Evolutionary conservation across 2,888 invertebrate species (phyloP).

Genomic region (Blastobasis lacticolella): DNA sequence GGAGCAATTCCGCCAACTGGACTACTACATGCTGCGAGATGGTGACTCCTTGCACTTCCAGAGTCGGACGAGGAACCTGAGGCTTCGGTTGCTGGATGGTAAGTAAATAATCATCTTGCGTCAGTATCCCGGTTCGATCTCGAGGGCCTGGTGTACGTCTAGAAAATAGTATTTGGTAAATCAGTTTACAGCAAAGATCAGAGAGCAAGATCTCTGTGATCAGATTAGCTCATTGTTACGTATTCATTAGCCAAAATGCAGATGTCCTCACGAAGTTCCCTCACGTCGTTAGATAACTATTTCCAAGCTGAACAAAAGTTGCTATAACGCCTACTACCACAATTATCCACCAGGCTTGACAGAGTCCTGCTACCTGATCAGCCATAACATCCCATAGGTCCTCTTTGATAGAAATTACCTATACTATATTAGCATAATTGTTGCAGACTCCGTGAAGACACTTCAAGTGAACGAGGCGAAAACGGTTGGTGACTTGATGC

Average conservation of each 20-base stretch:
- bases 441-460: slow-evolving; percentile 88
- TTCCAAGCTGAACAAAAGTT: no score
- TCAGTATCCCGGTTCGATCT: no score
- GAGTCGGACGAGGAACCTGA: slow-evolving; percentile 88
- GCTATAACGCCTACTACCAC: no score
- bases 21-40: slow-evolving; percentile 95
- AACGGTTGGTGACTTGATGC: slow-evolving; percentile 95
- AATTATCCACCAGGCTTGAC: no score
- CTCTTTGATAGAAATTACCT: background rate
- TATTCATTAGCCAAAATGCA: background rate
- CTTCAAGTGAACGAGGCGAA: slow-evolving; percentile 97
- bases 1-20: slow-evolving; percentile 90
- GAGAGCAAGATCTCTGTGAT: background rate
- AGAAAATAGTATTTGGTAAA: background rate
- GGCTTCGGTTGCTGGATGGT: slow-evolving; percentile 95
- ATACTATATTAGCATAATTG: background rate
- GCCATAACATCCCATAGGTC: background rate
- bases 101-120: slow-evolving; percentile 14
- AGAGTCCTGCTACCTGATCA: background rate
- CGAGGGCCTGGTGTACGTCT: no score
- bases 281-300: no score
- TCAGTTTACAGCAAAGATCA: background rate
- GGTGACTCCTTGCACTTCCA: slow-evolving; percentile 95
- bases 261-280: no score
- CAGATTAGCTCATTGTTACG: background rate